Evolutionary conservation across 30 jellyfish, hydroid and myxozoan species (phyloP).

Genomic region (Clytia hemisphaerica): DNA sequence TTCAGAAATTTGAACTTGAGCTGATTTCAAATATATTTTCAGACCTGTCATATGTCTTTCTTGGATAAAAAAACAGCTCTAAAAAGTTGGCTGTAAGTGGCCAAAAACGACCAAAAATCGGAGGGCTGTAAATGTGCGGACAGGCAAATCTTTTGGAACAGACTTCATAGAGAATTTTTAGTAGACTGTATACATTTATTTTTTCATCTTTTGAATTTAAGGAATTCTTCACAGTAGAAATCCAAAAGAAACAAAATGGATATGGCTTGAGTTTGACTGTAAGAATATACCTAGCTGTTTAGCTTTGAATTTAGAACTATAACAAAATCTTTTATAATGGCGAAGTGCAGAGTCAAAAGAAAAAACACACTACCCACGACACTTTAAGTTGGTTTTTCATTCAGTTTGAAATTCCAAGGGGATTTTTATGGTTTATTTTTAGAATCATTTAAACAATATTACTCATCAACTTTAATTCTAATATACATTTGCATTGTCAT

Average conservation of each 20-base stretch:
- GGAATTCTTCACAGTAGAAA: constrained; percentile 88
- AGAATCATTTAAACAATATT: not conserved
- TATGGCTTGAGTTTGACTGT: constrained; percentile 82
- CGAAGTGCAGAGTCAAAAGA: not conserved
- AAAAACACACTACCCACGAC: not conserved
- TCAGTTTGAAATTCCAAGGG: not conserved
- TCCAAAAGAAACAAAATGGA: constrained; percentile 68
- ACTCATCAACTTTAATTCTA: not conserved
- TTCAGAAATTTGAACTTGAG: too few relatives aligned
- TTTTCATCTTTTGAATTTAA: not conserved
- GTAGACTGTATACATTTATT: not conserved
- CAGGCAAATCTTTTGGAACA: too few relatives aligned
- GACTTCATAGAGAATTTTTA: too few relatives aligned
- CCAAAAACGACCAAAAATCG: too few relatives aligned
- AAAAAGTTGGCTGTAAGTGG: too few relatives aligned
- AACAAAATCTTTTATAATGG: not conserved
- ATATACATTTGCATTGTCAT: not conserved
- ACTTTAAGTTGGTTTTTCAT: not conserved
- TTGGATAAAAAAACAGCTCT: too few relatives aligned
- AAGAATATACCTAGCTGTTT: constrained; percentile 8
- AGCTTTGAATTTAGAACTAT: not conserved
- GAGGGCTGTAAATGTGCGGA: too few relatives aligned
- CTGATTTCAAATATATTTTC: too few relatives aligned
- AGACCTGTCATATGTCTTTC: too few relatives aligned
- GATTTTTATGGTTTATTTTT: not conserved